A percentile compares a stretch with the other conserved stretches of the same genome.
phyloP scores from a whole-genome alignment of 2,888 invertebrate species.

The Ormyrus pomaceus region DNA sequence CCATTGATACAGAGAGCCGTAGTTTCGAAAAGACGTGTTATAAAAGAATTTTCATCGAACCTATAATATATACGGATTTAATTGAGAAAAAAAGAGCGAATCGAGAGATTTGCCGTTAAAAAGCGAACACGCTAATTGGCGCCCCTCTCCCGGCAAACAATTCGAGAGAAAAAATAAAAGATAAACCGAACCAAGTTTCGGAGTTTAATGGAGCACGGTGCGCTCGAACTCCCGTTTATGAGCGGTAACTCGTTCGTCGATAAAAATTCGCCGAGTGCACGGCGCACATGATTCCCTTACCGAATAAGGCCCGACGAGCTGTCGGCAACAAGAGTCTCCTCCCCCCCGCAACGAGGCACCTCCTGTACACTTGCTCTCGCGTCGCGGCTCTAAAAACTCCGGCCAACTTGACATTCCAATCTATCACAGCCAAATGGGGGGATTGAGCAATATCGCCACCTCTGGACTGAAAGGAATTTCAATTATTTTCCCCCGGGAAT shows the following conservation, averaged over 20 bases:
- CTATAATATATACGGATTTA: too few species aligned
- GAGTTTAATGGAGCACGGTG: background rate
- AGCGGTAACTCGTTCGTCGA: constrained; percentile 32
- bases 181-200: background rate
- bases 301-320: constrained; percentile 5
- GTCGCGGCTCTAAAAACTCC: background rate
- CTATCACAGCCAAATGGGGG: constrained; percentile 57
- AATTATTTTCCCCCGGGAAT: constrained; percentile 51
- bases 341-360: too few species aligned
- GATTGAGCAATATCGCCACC: background rate
- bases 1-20: too few species aligned
- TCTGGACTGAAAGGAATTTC: constrained; percentile 11
- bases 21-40: too few species aligned
- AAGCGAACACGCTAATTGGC: too few species aligned
- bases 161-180: background rate
- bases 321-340: constrained; percentile 20
- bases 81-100: too few species aligned
- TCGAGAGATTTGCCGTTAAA: too few species aligned
- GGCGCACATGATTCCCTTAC: background rate
- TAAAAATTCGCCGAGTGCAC: constrained; percentile 23
- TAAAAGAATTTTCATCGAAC: too few species aligned
- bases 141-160: background rate
- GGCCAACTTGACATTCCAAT: constrained; percentile 51
- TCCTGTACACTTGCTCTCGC: too few species aligned
- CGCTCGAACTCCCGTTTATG: constrained; percentile 4